Evolutionary conservation across 2,888 invertebrate species (phyloP), one percentile per base, ranked within the genome.

Genomic region (Philopedon plagiatum): DNA sequence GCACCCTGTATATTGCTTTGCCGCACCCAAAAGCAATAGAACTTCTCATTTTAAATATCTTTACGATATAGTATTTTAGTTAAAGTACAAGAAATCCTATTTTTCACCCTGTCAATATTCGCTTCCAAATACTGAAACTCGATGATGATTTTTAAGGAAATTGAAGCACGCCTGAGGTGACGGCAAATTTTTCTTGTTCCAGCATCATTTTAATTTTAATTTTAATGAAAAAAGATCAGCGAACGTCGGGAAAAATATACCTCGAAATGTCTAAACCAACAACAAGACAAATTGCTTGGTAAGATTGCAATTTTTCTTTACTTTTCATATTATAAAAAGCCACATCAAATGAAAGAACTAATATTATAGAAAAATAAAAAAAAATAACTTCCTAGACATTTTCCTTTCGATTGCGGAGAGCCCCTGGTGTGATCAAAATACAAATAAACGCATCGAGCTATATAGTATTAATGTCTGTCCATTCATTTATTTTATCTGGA

Each of bases 151-250:
- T 63, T 21, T 34, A 39, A 34, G 64, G 32, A 68, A 73, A 68
- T 73, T 63, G 73, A 68, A 39, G 60, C 56, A 34, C 58, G 73
- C 73, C 73, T 39, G 73, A 73, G 73, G 73, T 73, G 73, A 73
- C 73, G 62, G 73, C 68, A 15, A 64, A 73, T 73, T 73, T 73
- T 73, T 67, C 73, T 73, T 73, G 68, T 68, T 73, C 73, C 73
- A 64, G 67, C 63, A 60, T 65, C 60, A 65, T 65, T 72, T 68
- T 64, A 68, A 73, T 73, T 73, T 73, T 73, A 67, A 73, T 73
- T 73, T 73, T 68, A 73, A 73, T 63, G 73, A 73, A 73, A 73
- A 68, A 73, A 63, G 62, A 67, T 67, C 72, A 63, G 62, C 46
- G 41, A 41, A 64, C 60, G 71, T 71, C 72, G 60, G n/a, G 29